These are phyloP conservation scores for Thinocorus orbignyianus DNA, from an alignment of 2,113 vertebrate genomes.

Conservation along the genomic window DNA sequence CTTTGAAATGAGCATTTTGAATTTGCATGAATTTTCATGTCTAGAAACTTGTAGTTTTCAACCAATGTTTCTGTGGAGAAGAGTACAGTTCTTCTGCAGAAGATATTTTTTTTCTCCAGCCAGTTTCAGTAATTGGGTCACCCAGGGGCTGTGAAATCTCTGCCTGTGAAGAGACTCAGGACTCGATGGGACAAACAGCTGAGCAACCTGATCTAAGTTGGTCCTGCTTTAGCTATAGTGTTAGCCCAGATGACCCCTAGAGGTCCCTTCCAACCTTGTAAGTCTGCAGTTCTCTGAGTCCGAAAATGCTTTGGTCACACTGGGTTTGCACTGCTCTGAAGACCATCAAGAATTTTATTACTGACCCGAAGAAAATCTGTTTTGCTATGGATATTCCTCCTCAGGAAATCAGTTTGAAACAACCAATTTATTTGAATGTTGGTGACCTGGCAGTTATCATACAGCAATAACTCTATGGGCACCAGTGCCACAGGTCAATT, in stretches of 20 bases:
- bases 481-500: not conserved
- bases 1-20: not conserved
- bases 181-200: not conserved
- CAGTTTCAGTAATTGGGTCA: not conserved
- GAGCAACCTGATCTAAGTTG: not conserved
- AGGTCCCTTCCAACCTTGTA: not conserved
- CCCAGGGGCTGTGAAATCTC: not conserved
- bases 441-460: not conserved
- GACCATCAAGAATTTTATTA: not conserved
- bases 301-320: not conserved
- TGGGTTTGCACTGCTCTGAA: not conserved
- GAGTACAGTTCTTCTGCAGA: not conserved
- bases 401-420: not conserved
- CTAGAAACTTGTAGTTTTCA: not conserved
- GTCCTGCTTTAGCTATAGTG: not conserved
- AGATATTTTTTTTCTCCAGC: not conserved
- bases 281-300: not conserved
- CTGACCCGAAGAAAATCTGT: not conserved
- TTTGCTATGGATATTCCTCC: not conserved
- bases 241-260: not conserved
- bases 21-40: not conserved
- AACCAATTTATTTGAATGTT: not conserved
- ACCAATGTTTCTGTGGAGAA: not conserved
- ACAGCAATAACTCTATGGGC: not conserved
- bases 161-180: not conserved